Conservation (phyloP, 1,140 invertebrate species). For the Eciton burchellii region DNA sequence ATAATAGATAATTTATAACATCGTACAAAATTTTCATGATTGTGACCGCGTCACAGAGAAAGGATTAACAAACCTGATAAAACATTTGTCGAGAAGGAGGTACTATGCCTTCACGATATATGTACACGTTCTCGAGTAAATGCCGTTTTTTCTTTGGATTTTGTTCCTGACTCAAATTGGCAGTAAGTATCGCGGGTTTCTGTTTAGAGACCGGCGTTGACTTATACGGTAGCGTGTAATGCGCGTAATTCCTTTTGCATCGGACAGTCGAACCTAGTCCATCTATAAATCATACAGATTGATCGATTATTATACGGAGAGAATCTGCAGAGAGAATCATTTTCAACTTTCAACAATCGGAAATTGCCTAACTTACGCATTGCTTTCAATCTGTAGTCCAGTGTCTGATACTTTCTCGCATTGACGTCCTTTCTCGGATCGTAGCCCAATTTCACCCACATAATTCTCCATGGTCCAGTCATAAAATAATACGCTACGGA, state of each 20-base stretch:
- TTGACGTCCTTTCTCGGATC: conserved; percentile 93
- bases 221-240: conserved; percentile 86
- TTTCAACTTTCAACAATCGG: conserved; percentile 22
- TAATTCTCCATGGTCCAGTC: conserved; percentile 94
- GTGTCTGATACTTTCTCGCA: conserved; percentile 93
- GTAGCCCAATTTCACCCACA: conserved; percentile 95
- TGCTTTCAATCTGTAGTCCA: conserved; percentile 93
- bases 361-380: conserved; percentile 84
- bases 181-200: conserved; percentile 81
- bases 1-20: neutral
- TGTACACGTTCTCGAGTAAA: conserved; percentile 85
- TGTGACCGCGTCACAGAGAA: neutral
- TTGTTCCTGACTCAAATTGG: conserved; percentile 75
- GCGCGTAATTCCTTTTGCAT: conserved; percentile 86
- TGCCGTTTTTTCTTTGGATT: conserved; percentile 76
- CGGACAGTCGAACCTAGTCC: conserved; percentile 86
- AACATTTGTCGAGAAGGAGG: conserved; percentile 93
- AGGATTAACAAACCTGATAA: conserved; percentile 88
- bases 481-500: conserved; percentile 93
- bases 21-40: neutral
- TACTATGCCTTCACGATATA: conserved; percentile 89
- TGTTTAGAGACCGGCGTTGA: conserved; percentile 80
- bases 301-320: neutral
- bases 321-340: conserved; percentile 6
- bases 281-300: conserved; percentile 76